Conservation (phyloP, 2,113 vertebrate genomes). For the Cottus gobio region DNA sequence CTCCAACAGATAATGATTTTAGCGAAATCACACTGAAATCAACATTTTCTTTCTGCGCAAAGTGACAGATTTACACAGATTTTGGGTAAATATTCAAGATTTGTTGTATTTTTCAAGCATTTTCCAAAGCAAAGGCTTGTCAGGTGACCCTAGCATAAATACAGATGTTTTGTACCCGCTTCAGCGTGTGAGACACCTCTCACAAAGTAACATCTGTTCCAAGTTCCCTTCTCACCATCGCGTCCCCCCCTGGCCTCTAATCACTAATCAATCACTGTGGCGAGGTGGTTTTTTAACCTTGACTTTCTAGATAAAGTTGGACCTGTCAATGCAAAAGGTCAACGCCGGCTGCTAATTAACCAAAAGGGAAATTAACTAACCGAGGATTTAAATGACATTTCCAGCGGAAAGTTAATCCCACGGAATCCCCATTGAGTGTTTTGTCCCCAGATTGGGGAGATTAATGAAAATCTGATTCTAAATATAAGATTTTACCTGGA, state of each 20-base stretch:
- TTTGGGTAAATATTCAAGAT: background rate
- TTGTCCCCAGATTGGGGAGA: constrained; percentile 57
- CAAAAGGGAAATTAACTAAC: constrained; percentile 87
- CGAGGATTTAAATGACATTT: constrained; percentile 84
- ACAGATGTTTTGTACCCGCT: constrained; percentile 8
- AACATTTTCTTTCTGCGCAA: background rate
- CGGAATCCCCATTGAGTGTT: constrained; percentile 62
- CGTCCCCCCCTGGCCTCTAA: constrained; percentile 54
- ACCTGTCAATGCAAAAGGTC: constrained; percentile 85
- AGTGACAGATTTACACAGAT: background rate
- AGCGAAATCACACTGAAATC: background rate
- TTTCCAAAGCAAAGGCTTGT: background rate
- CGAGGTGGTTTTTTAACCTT: constrained; percentile 82
- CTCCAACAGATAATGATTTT: background rate
- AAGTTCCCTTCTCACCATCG: constrained; percentile 26
- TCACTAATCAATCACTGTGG: constrained; percentile 81
- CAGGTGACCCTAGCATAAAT: background rate
- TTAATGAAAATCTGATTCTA: constrained; percentile 64
- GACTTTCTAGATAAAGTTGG: constrained; percentile 85
- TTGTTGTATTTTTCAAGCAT: background rate
- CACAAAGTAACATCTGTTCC: constrained; percentile 44
- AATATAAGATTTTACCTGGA: constrained; percentile 59
- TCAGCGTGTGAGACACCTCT: constrained; percentile 22
- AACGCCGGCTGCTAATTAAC: constrained; percentile 88
- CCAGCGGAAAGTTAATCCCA: constrained; percentile 68